Percentiles rank a stretch among this genome's conserved stretches.
Conservation (phyloP, 2,113 vertebrate genomes). For the Aegithalos caudatus region DNA sequence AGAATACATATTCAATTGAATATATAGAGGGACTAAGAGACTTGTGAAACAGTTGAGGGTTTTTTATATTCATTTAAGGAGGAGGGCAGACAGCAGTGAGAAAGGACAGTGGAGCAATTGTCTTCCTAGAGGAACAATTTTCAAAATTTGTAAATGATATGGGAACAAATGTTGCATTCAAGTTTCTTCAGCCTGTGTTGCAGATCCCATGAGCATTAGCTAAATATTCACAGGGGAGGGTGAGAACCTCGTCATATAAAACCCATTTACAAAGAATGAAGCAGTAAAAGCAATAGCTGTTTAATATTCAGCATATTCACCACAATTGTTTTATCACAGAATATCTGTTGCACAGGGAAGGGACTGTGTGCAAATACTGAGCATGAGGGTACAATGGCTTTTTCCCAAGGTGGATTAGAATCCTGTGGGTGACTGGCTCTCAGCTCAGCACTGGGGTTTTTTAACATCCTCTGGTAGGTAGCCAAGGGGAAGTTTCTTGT, state of each 20-base stretch:
- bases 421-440: not conserved
- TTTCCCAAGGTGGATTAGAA: not conserved
- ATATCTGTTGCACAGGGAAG: not conserved
- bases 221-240: not conserved
- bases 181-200: not conserved
- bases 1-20: not conserved
- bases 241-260: not conserved
- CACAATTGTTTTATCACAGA: not conserved
- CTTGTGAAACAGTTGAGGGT: not conserved
- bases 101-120: not conserved
- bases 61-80: not conserved
- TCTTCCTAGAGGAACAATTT: not conserved
- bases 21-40: not conserved
- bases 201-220: not conserved
- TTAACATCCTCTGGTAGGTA: not conserved
- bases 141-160: not conserved
- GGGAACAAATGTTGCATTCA: not conserved
- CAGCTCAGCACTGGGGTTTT: not conserved
- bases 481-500: slow-evolving; percentile 8
- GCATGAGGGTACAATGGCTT: not conserved
- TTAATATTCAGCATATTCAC: not conserved
- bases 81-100: not conserved
- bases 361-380: not conserved
- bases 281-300: not conserved
- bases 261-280: not conserved